These are phyloP conservation scores for Callospermophilus lateralis DNA, from an alignment of 2,113 vertebrate genomes.

Conservation along the genomic window DNA sequence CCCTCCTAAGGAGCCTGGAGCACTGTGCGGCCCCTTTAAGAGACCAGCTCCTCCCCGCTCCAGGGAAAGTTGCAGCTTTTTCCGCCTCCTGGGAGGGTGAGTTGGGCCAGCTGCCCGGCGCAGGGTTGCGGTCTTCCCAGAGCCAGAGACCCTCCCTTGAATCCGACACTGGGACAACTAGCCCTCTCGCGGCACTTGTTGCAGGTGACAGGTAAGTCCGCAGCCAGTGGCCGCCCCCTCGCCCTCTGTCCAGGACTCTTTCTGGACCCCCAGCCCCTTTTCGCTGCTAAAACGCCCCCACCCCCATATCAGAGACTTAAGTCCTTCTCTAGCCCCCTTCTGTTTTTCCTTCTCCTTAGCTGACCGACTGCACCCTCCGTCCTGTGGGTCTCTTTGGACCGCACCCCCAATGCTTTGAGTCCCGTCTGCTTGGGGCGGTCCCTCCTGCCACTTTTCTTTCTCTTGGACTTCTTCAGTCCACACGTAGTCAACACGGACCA, in stretches of 20 bases:
- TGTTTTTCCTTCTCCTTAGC: not conserved
- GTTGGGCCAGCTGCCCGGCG: not conserved
- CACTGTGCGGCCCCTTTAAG: constrained; percentile 77
- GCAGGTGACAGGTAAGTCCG: constrained; percentile 68
- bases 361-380: not conserved
- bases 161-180: not conserved
- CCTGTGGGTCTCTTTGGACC: not conserved
- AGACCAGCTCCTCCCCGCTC: constrained; percentile 79
- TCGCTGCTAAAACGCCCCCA: not conserved
- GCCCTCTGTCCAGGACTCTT: not conserved
- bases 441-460: not conserved
- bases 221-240: not conserved
- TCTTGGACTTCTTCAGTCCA: not conserved
- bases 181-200: constrained; percentile 46
- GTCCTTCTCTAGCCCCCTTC: not conserved
- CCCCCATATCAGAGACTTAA: not conserved
- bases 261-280: not conserved
- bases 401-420: constrained; percentile 8
- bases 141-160: not conserved
- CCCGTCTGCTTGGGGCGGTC: not conserved
- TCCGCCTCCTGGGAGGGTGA: constrained; percentile 72
- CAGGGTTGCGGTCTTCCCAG: not conserved
- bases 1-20: not conserved
- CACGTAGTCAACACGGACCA: not conserved
- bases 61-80: constrained; percentile 82